Evolutionary conservation across 2,797 vertebrate species (phyloP).

Genomic region (Pipistrellus nathusii): DNA sequence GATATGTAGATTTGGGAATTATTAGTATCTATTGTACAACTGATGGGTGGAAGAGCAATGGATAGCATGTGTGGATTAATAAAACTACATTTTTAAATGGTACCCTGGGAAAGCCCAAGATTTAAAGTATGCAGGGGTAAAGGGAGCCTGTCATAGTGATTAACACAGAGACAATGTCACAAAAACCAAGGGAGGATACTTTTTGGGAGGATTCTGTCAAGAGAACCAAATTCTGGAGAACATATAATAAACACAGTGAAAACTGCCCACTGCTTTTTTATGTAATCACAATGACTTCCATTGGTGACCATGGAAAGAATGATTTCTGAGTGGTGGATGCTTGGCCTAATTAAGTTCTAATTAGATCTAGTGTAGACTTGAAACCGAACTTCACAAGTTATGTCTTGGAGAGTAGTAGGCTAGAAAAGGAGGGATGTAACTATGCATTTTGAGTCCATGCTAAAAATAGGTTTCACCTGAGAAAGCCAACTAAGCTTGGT

Average conservation of each 20-base stretch:
- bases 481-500: background rate
- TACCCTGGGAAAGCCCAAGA: background rate
- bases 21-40: background rate
- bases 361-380: background rate
- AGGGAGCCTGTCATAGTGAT: background rate
- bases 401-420: background rate
- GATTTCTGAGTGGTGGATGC: background rate
- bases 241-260: background rate
- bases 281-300: background rate
- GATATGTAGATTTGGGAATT: background rate
- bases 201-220: background rate
- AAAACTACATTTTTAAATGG: background rate
- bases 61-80: rapidly evolving
- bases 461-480: background rate
- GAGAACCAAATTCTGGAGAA: background rate
- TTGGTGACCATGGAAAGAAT: background rate
- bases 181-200: background rate
- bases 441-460: background rate
- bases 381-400: background rate
- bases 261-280: background rate
- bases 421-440: background rate
- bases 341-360: slow-evolving; percentile 19
- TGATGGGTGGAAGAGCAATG: background rate
- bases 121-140: background rate
- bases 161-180: background rate